Evolutionary conservation across 1,140 invertebrate species (phyloP).

Genomic region (Bilobella aurantiaca): DNA sequence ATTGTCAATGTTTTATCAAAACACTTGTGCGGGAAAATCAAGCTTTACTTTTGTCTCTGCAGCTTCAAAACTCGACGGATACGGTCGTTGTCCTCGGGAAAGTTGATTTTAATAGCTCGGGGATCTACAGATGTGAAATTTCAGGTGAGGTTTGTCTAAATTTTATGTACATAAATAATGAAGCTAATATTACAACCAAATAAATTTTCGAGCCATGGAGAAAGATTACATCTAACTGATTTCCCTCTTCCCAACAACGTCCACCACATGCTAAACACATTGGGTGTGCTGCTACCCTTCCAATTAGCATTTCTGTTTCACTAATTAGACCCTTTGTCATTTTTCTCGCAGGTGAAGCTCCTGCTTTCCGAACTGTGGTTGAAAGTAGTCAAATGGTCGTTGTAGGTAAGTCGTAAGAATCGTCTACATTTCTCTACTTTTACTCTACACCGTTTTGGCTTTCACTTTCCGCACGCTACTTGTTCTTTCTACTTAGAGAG

Average conservation of each 20-base stretch:
- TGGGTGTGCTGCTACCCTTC: too few relatives aligned
- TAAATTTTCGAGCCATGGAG: too few relatives aligned
- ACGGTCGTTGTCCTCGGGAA: conserved; percentile 25
- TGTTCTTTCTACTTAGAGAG: too few relatives aligned
- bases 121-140: conserved; percentile 30
- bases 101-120: conserved; percentile 29
- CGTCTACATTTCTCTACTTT: too few relatives aligned
- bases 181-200: background rate
- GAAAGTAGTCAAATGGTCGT: conserved; percentile 64
- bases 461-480: too few relatives aligned
- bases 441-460: too few relatives aligned
- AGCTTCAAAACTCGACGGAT: conserved; percentile 31
- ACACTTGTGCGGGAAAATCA: background rate
- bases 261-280: too few relatives aligned
- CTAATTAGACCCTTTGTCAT: too few relatives aligned
- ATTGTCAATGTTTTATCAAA: too few relatives aligned
- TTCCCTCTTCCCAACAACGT: too few relatives aligned
- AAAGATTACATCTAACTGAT: too few relatives aligned
- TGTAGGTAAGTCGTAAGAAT: conserved; percentile 55
- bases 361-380: conserved; percentile 64
- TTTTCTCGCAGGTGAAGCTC: conserved; percentile 36
- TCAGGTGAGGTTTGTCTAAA: conserved; percentile 1
- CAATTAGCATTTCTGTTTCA: too few relatives aligned
- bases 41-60: background rate
- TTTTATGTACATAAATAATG: background rate